Evolutionary conservation across 2,113 vertebrate genomes (phyloP).

Genomic region (Mesitornis unicolor): DNA sequence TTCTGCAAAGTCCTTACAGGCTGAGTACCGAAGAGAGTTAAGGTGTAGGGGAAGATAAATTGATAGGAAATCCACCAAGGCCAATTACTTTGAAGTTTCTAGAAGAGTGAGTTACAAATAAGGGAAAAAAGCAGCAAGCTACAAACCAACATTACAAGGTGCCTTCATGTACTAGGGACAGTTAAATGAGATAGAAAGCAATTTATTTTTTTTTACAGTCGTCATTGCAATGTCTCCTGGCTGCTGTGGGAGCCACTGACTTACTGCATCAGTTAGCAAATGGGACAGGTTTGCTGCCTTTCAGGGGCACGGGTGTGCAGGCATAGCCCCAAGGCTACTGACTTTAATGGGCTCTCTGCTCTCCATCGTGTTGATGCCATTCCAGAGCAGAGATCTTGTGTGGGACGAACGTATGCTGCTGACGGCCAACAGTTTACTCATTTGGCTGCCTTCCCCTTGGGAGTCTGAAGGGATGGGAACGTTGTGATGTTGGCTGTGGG

Average conservation of each 20-base stretch:
- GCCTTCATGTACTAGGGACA: neutral
- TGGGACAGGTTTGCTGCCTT: neutral
- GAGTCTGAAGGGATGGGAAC: neutral
- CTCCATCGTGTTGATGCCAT: accelerated
- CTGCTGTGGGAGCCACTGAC: neutral
- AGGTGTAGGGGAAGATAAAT: neutral
- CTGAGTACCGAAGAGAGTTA: neutral
- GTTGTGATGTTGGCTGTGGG: neutral
- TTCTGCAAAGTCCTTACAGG: neutral
- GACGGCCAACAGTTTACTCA: neutral
- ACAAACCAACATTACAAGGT: neutral
- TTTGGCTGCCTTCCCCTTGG: neutral
- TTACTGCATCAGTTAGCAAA: neutral
- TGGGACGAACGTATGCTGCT: neutral
- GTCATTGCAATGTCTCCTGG: neutral
- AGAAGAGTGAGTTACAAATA: neutral
- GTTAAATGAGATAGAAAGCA: neutral
- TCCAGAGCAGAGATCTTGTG: neutral
- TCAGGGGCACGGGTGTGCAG: accelerated
- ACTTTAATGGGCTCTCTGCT: neutral
- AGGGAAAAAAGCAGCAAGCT: neutral
- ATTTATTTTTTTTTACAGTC: neutral
- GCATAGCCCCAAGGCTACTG: neutral
- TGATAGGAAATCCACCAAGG: neutral
- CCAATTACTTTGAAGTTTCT: neutral